Evolutionary conservation across 2,113 vertebrate species (phyloP).

Genomic region (Dolichallabes microphthalmus): DNA sequence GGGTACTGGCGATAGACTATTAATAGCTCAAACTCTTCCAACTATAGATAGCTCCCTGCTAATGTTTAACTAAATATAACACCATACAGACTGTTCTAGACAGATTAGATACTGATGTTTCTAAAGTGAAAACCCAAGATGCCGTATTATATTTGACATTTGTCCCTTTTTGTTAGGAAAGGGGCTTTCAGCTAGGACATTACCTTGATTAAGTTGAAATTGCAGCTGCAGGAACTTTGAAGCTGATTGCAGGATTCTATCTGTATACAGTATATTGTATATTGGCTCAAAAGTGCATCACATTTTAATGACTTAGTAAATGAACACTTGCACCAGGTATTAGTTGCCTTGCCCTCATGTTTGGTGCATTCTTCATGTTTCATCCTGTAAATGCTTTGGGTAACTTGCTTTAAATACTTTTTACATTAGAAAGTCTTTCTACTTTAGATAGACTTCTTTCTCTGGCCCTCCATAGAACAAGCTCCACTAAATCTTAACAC

Average conservation of each 20-base stretch:
- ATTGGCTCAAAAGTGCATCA: not conserved
- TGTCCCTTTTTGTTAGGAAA: not conserved
- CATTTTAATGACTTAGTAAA: not conserved
- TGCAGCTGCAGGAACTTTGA: not conserved
- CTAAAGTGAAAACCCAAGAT: not conserved
- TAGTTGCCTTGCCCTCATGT: not conserved
- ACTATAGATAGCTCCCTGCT: not conserved
- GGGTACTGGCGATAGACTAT: not conserved
- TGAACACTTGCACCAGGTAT: not conserved
- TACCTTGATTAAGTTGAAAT: not conserved
- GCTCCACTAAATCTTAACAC: constrained; percentile 38
- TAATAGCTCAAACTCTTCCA: not conserved
- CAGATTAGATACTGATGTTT: not conserved
- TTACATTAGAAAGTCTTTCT: not conserved
- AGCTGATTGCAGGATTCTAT: not conserved
- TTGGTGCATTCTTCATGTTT: not conserved
- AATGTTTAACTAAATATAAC: not conserved
- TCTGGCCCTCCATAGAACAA: not conserved
- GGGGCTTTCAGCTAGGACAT: not conserved
- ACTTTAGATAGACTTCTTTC: not conserved
- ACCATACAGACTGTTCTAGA: not conserved
- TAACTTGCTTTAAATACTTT: not conserved
- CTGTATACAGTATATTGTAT: not conserved
- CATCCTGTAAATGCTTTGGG: not conserved
- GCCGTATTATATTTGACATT: not conserved